Evolutionary conservation across 2,888 invertebrate species (phyloP), one percentile per base, ranked within the genome.

Genomic region (Rotaria sp.): DNA sequence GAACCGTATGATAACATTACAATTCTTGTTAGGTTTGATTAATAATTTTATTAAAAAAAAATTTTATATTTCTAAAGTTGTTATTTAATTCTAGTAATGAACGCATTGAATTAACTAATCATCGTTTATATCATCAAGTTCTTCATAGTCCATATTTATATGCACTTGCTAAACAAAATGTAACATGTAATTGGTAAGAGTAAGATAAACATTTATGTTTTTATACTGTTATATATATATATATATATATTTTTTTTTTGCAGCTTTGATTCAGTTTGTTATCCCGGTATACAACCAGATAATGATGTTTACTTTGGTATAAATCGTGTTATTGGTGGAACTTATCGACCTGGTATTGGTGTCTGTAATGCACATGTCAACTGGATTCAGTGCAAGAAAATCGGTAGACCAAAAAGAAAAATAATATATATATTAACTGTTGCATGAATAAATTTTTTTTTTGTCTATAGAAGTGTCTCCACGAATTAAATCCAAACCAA

Each of bases 301-400:
- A 67, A 75, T 75, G 86, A 86, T 86, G 35, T 86, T 18, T 86
- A 85, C 35, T 85, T 86, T 41, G 85, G 86, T 57, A 85, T 86
- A 41, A 86, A 86, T 85, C 74, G 86, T 11, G 86, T 86, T 41
- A 86, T 86, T 38, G 86, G 86, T 59, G 86, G 86, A 24, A 86
- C 86, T 26, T 86, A 85, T 55, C 41, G 86, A 59, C 86, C 86
- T 30, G 86, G 86, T 18, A 74, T 74, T 18, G 86, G 86, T 55
- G 80, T 86, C 24, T 86, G 86, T 67, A 24, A 41, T n/a, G 75
- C 86, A 13, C 45, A 75, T 35, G 75, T 86, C 52, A 85, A 85
- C 11, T 86, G 86, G 86, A 21, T 86, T 41, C 67, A 84, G 24
- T 86, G 86, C 57, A 59, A 84, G 24, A 80, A 80, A 45, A 45